phyloP scores from a whole-genome alignment of 1,140 invertebrate genomes.

The Bombus sylvicola region DNA sequence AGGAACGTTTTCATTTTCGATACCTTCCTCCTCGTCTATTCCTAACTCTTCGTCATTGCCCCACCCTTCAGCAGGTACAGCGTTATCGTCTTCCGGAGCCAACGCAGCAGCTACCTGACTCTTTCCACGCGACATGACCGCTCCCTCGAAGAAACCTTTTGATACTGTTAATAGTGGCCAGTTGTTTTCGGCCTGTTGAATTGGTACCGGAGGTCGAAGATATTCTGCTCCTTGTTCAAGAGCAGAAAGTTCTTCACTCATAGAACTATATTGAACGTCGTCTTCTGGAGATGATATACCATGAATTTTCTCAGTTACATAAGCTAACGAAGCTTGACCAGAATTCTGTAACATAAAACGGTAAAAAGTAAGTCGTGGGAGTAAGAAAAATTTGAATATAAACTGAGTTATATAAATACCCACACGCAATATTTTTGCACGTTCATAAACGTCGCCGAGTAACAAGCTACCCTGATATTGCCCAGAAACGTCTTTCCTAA shows the following conservation, averaged over 20 bases:
- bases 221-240: constrained; percentile 90
- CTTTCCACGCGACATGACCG: constrained; percentile 85
- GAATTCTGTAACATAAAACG: constrained; percentile 81
- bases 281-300: constrained; percentile 92
- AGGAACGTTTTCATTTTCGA: constrained; percentile 80
- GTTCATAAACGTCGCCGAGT: constrained; percentile 95
- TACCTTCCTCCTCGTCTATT: constrained; percentile 86
- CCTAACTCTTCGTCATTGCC: constrained; percentile 94
- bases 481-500: constrained; percentile 96
- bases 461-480: constrained; percentile 98
- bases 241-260: constrained; percentile 89
- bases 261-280: constrained; percentile 86
- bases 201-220: constrained; percentile 93
- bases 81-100: constrained; percentile 84
- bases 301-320: constrained; percentile 97
- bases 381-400: constrained; percentile 11
- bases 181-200: constrained; percentile 94
- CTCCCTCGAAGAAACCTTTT: constrained; percentile 90
- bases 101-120: constrained; percentile 82
- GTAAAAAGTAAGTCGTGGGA: not conserved
- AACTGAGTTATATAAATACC: constrained; percentile 3
- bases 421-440: constrained; percentile 95
- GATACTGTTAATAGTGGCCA: constrained; percentile 98
- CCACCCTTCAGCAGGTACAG: constrained; percentile 92
- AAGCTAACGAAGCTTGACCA: constrained; percentile 90